Conservation (phyloP, 2,888 invertebrate species). For the Synergus gifuensis region DNA sequence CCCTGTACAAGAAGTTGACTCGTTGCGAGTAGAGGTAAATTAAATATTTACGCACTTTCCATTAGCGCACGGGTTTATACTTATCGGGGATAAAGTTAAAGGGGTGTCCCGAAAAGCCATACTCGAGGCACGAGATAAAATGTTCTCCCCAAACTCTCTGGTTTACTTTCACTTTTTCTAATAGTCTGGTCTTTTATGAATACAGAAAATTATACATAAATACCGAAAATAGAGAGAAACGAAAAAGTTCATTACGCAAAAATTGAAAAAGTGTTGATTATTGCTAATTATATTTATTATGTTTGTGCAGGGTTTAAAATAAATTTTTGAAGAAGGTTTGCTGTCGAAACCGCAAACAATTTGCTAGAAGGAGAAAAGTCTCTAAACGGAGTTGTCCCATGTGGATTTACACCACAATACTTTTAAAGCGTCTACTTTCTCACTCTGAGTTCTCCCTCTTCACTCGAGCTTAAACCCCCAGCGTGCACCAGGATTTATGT, state of each 20-base stretch:
- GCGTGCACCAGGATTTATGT: conserved; percentile 67
- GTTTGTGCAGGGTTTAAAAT: background rate
- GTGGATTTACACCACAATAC: conserved; percentile 28
- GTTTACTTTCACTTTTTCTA: conserved; percentile 28
- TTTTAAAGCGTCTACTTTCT: conserved; percentile 22
- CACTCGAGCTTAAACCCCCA: conserved; percentile 53
- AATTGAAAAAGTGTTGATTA: no score
- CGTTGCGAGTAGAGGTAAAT: conserved; percentile 59
- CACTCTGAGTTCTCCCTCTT: conserved; percentile 57
- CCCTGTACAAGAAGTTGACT: conserved; percentile 43
- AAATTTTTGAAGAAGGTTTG: background rate
- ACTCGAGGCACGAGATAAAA: conserved; percentile 45
- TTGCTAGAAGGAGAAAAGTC: background rate
- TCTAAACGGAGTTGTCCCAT: conserved; percentile 18
- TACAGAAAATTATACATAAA: background rate
- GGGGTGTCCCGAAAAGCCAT: conserved; percentile 63
- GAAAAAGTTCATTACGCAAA: no score
- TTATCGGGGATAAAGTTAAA: conserved; percentile 73
- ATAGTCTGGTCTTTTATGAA: background rate
- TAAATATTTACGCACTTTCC: conserved; percentile 74
- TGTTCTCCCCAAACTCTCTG: conserved; percentile 5
- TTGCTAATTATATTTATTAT: background rate
- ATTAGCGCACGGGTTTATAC: conserved; percentile 73
- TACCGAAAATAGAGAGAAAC: no score
- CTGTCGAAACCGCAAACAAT: background rate